These are phyloP conservation scores for Cryptoprocta ferox DNA, from an alignment of 2,797 vertebrate genomes.

Conservation along the genomic window DNA sequence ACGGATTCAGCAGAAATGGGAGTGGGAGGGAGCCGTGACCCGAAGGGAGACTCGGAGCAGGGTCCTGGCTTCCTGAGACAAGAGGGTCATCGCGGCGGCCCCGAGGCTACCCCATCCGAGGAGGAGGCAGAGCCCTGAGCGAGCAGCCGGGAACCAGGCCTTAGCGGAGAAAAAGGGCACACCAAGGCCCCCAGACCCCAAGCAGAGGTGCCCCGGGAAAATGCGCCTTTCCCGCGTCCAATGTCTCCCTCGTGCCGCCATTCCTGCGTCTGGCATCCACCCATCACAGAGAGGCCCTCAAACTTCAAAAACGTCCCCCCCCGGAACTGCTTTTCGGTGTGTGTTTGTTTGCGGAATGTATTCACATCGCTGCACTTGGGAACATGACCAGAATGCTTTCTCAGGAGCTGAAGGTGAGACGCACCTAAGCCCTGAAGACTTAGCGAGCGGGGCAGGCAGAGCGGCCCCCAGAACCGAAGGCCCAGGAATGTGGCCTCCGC, in stretches of 20 bases:
- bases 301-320: background rate
- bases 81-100: fast-evolving
- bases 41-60: background rate
- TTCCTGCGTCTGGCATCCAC: no score
- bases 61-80: background rate
- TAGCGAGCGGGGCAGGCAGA: fast-evolving
- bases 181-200: background rate
- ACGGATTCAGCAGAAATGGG: no score
- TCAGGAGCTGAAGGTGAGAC: fast-evolving
- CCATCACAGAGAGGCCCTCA: background rate
- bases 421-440: fast-evolving
- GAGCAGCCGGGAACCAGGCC: background rate
- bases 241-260: fast-evolving
- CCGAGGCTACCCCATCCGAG: background rate
- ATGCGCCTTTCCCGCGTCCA: fast-evolving
- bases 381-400: background rate
- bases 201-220: background rate
- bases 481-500: fast-evolving
- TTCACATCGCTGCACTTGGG: background rate
- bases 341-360: background rate
- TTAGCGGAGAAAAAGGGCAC: background rate
- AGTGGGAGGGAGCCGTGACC: fast-evolving
- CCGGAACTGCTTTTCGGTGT: background rate
- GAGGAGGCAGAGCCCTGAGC: background rate
- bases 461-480: fast-evolving